Evolutionary conservation across 2,797 vertebrate genomes (phyloP), one percentile per base, ranked within the genome.

Genomic region (Macroramphosus scolopax): DNA sequence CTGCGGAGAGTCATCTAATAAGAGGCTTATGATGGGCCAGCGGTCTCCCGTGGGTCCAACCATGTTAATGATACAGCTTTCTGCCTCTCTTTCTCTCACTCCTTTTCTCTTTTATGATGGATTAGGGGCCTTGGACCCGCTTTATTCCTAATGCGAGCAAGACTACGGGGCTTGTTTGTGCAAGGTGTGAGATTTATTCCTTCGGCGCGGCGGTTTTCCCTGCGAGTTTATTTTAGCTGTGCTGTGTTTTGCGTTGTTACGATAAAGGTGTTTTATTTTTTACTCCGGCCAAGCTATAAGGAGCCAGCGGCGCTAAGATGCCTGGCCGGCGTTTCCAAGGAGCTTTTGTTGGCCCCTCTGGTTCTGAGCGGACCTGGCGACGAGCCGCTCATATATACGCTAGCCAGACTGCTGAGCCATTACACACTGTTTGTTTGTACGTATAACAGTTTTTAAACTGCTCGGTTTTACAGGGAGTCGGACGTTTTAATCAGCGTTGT

Each of bases 241-340:
- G 66, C 56, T 47, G 34, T 69, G 63, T 71, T 62, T 57, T 44
- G 41, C 51, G 55, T 47, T 64, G 51, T 67, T 69, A 78, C 56
- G 50, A 78, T 71, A 56, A 75, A 72, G 54, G 63, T 72, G 61
- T 75, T 77, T 60, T 41, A 60, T 41, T 49, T 17, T 7, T 16
- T 10, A 13, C 17, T 13, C 24, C 30, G 53, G 65, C 72, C 80
- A 80, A 85, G 74, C 80, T 85, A 79, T 16, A 49, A 72, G 63
- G 63, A 70, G 44, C 56, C 37, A 57, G 40, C 34, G 47, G 58
- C 73, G 54, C 61, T 53, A 48, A 74, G 66, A 43, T 62, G 55
- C 67, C 56, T 61, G 35, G 35, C 28, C 53, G 47, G 64, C 73
- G 51, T 87, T 89, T 89, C 87, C 84, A 83, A 26, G 62, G 69